Evolutionary conservation across 2,888 invertebrate genomes (phyloP), one percentile per base, ranked within the genome.

Genomic region (Schrankia costaestrigalis): DNA sequence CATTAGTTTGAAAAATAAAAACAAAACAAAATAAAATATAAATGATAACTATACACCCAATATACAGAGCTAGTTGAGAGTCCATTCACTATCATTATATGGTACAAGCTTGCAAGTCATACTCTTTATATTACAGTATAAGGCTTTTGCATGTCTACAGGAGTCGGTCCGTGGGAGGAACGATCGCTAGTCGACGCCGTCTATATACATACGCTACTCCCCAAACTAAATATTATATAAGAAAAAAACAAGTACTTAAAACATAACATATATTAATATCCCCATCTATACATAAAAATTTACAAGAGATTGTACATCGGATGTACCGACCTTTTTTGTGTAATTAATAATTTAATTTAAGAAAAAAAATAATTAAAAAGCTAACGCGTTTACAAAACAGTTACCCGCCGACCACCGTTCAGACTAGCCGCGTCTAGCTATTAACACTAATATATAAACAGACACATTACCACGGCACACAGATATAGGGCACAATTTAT

Each of bases 11-110:
- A 75, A 71, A 25, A 70, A 73, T 75, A 76, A 82, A 71, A 72
- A 80, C 72, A 83, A 75, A 78, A 72, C 73, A 74, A 71, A 55
- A 62, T 71, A 67, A 69, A 73, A 70, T 69, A 76, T 25, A 76
- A 78, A 70, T 59, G 70, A 82, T 81, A 82, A 78, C 85, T 86
- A 78, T 86, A 86, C 86, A 86, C 85, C 84, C 82, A 84, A 84
- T 86, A 81, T 87, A 85, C 86, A 87, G 73, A 82, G 61, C 78
- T 81, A 81, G 56, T 70, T 70, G 73, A 77, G 78, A 81, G 74
- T 78, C 64, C 77, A 69, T 69, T 66, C 77, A 63, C 70, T 79
- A 82, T 63, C 56, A 51, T 71, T 80, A 79, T 84, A 84, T 82
- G 65, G 56, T 83, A 85, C 84, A 86, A 77, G 75, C 78, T 73